Base-by-base conservation (phyloP, 2,113 vertebrate species). In the Sinocyclocheilus anshuiensis region DNA sequence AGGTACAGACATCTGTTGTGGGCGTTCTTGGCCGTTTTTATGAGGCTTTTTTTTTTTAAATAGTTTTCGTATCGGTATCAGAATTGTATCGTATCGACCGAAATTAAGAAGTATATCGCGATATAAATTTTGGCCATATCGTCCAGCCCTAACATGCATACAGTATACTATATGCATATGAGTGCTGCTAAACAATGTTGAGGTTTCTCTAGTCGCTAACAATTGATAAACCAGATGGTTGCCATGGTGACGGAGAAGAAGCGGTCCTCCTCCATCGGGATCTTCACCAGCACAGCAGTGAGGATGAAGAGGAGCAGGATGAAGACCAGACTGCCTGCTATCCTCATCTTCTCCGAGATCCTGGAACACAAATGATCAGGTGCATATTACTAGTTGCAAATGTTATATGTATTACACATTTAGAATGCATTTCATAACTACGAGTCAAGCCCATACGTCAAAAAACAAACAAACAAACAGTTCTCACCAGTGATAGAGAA, bases 171-270 rank as follows among this genome's bases (percentile, higher is more conserved):
- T 50, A 50, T 13, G 45, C 48, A 50, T 50, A 50, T 50, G 11
- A 50, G 3, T 50, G 48, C 1, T 50, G 48, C 48, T 50, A 13
- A 50, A 48, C 42, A 10, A 48, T 13, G 12, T 1, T 50, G 48
- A 50, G 48, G 48, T 4, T 13, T 13, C 48, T 50, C 48, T 50
- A 5, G 15, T 10, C 16, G 48, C 95, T 96, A 89, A 97, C 97
- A 97, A 91, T 97, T 97, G 88, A 97, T 97, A 93, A 97, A 96
- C 96, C 96, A 97, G 88, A 97, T 95, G 0, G 94, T 97, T 0
- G 95, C 94, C 96, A 97, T 96, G 89, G 96, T 97, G 92, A 97
- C 61, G 0, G 94, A 95, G 86, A 97, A 97, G 91, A 97, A 97
- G 59, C 24, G 53, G 9, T 92, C 93, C 0, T 91, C 86, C 6